Percentiles rank a stretch among this genome's conserved stretches.
Evolutionary conservation across 2,113 vertebrate species (phyloP).

Genomic region (Isurus oxyrinchus): DNA sequence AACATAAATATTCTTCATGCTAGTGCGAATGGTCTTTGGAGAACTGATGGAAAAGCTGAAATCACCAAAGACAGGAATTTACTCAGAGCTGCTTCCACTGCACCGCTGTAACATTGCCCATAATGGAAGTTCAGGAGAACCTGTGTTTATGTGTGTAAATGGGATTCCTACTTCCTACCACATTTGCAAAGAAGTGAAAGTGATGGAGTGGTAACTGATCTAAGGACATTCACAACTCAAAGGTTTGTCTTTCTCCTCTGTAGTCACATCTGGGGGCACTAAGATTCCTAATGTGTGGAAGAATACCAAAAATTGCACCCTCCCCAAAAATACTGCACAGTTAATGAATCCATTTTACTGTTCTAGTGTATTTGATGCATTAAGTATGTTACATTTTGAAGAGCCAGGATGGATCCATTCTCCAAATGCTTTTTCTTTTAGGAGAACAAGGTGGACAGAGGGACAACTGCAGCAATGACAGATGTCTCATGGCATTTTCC

Average conservation of each 20-base stretch:
- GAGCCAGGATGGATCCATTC: neutral
- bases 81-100: neutral
- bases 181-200: neutral
- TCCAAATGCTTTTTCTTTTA: neutral
- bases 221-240: neutral
- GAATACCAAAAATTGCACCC: neutral
- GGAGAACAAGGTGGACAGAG: neutral
- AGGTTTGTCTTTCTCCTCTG: neutral
- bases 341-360: neutral
- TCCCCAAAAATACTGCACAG: neutral
- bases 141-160: no score
- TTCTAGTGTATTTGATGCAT: neutral
- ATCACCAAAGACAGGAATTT: neutral
- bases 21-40: neutral
- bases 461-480: neutral
- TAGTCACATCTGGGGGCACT: neutral
- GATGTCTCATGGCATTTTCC: neutral
- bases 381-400: neutral
- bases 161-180: no score
- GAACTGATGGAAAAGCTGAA: neutral
- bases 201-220: neutral
- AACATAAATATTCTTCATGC: neutral
- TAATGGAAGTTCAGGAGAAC: no score
- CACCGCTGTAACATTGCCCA: neutral
- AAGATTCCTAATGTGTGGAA: no score